Evolutionary conservation across 2,888 invertebrate genomes (phyloP).

Genomic region (Archips crataeganus): DNA sequence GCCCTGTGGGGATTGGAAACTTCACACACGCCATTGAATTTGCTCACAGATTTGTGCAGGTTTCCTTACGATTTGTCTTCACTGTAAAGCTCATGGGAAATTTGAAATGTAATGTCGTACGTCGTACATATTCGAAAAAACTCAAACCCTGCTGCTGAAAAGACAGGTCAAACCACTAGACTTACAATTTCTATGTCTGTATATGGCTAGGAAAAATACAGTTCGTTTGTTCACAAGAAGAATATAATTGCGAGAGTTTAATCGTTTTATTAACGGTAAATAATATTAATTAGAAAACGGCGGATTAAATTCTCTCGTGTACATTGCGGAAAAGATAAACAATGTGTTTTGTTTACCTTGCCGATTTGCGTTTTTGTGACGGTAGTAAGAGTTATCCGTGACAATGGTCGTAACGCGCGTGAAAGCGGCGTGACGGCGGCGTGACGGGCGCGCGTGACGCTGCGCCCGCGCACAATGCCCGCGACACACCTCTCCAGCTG

Average conservation of each 20-base stretch:
- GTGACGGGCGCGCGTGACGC: conserved; percentile 23
- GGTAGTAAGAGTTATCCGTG: conserved; percentile 29
- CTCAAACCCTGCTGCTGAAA: no score
- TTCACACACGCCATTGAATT: no score
- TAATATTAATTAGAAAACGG: not conserved
- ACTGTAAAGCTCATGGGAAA: no score
- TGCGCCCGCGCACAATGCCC: conserved; percentile 40
- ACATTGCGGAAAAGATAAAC: conserved; percentile 21
- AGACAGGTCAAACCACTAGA: no score
- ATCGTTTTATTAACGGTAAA: not conserved
- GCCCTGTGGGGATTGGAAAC: no score
- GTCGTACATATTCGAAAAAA: no score
- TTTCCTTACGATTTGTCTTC: no score
- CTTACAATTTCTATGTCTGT: no score
- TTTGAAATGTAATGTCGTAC: no score
- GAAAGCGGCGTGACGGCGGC: conserved; percentile 36
- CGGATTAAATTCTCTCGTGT: not conserved
- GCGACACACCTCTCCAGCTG: conserved; percentile 13
- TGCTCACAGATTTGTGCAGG: no score
- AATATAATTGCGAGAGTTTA: not conserved
- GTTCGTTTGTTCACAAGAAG: not conserved
- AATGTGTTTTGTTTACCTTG: conserved; percentile 31
- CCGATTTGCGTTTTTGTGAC: conserved; percentile 20
- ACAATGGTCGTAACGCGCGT: conserved; percentile 39
- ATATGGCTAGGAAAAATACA: no score